Base-by-base conservation (phyloP, 1,140 invertebrate species). In the Brachionus rotundiformis region DNA sequence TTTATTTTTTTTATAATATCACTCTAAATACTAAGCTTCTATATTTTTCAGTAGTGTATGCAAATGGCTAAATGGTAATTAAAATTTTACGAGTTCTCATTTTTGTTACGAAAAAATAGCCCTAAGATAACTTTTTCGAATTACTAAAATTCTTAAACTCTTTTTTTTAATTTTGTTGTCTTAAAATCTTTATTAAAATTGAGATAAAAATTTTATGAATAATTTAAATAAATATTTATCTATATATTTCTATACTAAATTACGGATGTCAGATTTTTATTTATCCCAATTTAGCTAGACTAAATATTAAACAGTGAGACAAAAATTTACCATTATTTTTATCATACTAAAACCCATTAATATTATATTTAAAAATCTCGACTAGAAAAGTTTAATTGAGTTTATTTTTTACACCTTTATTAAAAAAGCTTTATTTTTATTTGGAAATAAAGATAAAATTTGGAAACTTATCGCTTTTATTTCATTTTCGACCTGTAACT, bases 141-240 rank as follows among this genome's bases (percentile, higher is more conserved):
- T 19, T 6, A 19, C 4, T 2, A 8, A 54, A 54, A 54, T 54
- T 54, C 47, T 54, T 7, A 19, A 54, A 54, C 23, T 54, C 16
- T 54, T 54, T 54, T 23, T 54, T 54, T 25, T 25, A 54, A 54
- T 54, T 54, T 54, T 8, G n/a, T 7, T 8, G 36, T 2, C 36
- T 54, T 54, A 19, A 13, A 19, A 54, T 54, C 47, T 23, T 23
- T 54, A 54, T 25, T 10, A 6, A 54, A 54, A 19, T 54, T 54
- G 47, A 54, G 47, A 25, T 54, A n/a, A 54, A 54, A 54, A 54
- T 54, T 54, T 54, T 54, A 54, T 54, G 47, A 54, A 54, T 54
- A 54, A 54, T 54, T 54, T 54, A 54, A n/a, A 54, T 54, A 54
- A 54, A 54, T 54, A 54, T 54, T 54, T 54, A 54, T 54, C 47